These are phyloP conservation scores for Ivindomyrus marchei DNA, from an alignment of 2,113 vertebrate genomes.

Conservation along the genomic window DNA sequence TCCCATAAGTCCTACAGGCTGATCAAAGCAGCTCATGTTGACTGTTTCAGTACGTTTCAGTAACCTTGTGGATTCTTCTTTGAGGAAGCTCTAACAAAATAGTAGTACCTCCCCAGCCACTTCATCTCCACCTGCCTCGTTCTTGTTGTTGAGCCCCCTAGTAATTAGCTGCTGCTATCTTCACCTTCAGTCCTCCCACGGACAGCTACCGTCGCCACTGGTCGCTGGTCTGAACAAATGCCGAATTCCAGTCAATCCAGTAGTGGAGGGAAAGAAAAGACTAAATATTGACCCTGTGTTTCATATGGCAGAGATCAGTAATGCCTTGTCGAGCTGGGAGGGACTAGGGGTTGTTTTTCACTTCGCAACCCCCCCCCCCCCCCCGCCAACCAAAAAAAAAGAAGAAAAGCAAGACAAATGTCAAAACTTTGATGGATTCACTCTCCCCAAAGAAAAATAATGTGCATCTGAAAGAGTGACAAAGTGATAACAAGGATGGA, in stretches of 20 bases:
- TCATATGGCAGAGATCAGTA: not conserved
- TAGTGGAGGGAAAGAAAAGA: not conserved
- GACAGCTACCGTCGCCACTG: not conserved
- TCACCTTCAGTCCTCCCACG: not conserved
- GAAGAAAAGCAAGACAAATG: not conserved
- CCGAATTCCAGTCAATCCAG: conserved; percentile 21
- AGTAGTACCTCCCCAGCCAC: not conserved
- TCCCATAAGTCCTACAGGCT: not conserved
- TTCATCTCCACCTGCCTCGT: not conserved
- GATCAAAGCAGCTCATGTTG: not conserved
- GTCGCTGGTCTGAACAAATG: not conserved
- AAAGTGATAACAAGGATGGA: not conserved
- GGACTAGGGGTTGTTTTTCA: not conserved
- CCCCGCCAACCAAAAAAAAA: not conserved
- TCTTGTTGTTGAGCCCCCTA: not conserved
- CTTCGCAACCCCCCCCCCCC: not conserved
- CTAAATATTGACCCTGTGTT: not conserved
- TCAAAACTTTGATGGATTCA: not conserved
- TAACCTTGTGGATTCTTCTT: not conserved
- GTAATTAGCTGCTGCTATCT: not conserved
- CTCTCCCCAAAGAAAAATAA: not conserved
- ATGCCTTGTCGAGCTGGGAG: not conserved
- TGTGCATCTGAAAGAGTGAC: not conserved
- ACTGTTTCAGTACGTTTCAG: not conserved
- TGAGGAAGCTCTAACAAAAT: not conserved